Base-by-base conservation (phyloP, 2,113 vertebrate genomes). In the Zingel zingel region DNA sequence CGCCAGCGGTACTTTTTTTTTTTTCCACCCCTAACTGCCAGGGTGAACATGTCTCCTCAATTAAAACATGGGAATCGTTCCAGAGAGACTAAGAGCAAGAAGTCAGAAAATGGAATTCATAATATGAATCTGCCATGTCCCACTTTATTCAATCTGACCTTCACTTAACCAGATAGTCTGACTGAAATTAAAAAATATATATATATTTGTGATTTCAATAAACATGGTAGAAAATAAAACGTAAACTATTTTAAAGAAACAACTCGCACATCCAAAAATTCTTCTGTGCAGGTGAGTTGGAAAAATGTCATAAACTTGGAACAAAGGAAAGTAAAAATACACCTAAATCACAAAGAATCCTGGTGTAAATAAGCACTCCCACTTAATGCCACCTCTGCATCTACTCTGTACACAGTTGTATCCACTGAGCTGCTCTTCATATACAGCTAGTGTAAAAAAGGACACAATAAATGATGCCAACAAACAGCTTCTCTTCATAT, bases 101-200 rank as follows among this genome's bases (percentile, higher is more conserved):
- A 63, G 48, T 58, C 53, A 56, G 56, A 64, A 48, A 72, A 15
- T 47, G 51, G 48, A 57, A 77, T 80, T 62, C 33, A 75, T 21
- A 65, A 86, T 75, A 88, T 82, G 74, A n/a, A n/a, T 72, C 43
- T 16, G 30, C 2, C 18, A 65, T 30, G 12, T 57, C 30, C 19
- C 57, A 53, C 12, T 47, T 56, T 4, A 57, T 36, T 23, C 45
- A 3, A 73, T 48, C 9, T 25, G 58, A 57, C 25, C 23, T 53
- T 79, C 23, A 48, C 59, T 47, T 76, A 50, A 79, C 53, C 16
- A 57, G 33, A 0, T 3, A 56, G 21, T 51, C 16, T 3, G 54
- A 48, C 16, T 51, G 19, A 74, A 54, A 67, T 39, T 63, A 15
- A 75, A 61, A 61, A 30, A 19, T 18, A 7, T 39, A 39, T 10